These are phyloP conservation scores for Sebastes minor DNA, from an alignment of 2,797 vertebrate species.

Conservation along the genomic window DNA sequence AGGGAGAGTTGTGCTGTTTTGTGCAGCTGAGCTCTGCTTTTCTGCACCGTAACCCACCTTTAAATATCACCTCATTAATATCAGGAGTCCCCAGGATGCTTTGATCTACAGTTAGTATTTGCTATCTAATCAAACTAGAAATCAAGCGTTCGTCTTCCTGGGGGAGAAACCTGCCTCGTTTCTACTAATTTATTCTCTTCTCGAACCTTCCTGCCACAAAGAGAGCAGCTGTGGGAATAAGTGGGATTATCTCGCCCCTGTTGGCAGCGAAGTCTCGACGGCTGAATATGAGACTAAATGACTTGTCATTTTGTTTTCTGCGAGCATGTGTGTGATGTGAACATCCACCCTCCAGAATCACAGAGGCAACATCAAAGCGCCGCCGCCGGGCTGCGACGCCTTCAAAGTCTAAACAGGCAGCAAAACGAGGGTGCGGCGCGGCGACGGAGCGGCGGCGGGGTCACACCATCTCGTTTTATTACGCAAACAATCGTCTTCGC, in stretches of 20 bases:
- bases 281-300: constrained; percentile 10
- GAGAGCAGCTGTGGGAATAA: not conserved
- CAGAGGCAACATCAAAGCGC: constrained; percentile 32
- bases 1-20: too few relatives aligned
- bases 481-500: not conserved
- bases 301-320: constrained; percentile 11
- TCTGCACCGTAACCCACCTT: not conserved
- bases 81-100: too few relatives aligned
- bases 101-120: not conserved
- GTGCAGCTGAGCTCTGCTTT: too few relatives aligned
- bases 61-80: not conserved
- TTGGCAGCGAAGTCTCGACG: not conserved
- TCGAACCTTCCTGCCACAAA: not conserved
- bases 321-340: constrained; percentile 9
- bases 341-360: constrained; percentile 9
- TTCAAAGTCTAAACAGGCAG: not conserved
- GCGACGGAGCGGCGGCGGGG: not conserved
- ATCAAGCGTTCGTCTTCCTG: not conserved
- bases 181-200: not conserved
- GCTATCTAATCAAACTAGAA: not conserved
- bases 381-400: not conserved
- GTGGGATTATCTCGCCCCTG: constrained; percentile 1
- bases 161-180: not conserved
- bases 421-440: not conserved
- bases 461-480: not conserved